Conservation (phyloP, 1,140 invertebrate species). For the Phortica variegata region DNA sequence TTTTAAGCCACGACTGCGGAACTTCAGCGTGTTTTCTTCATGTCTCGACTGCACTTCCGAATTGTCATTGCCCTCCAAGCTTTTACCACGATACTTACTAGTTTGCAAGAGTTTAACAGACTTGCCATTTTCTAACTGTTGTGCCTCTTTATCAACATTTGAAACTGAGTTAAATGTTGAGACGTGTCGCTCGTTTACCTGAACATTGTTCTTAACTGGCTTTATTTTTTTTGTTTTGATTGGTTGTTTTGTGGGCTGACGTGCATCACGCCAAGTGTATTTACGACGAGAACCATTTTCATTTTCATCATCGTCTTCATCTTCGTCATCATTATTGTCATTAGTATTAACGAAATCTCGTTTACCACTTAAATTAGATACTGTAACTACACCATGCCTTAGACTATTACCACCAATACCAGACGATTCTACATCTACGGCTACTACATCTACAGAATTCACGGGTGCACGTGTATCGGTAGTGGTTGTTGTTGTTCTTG, state of each 20-base stretch:
- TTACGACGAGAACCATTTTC: constrained; percentile 3
- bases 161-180: background rate
- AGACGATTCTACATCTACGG: constrained; percentile 29
- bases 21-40: constrained; percentile 10
- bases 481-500: constrained; percentile 7
- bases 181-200: constrained; percentile 2
- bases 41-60: background rate
- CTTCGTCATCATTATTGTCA: constrained; percentile 3
- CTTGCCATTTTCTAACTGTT: no score
- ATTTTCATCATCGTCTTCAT: constrained; percentile 10
- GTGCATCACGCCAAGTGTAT: constrained; percentile 24
- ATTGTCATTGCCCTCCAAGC: constrained; percentile 16
- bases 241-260: constrained; percentile 9
- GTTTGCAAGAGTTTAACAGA: background rate
- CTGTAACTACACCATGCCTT: constrained; percentile 48
- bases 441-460: background rate
- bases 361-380: constrained; percentile 35
- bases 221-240: no score
- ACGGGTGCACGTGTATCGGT: constrained; percentile 16
- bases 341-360: no score
- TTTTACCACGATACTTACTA: constrained; percentile 43
- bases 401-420: constrained; percentile 49
- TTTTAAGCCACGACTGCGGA: constrained; percentile 23
- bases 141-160: constrained; percentile 24
- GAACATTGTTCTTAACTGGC: constrained; percentile 10